Conservation (phyloP, 2,797 vertebrate genomes). For the Gymnopithys bicolor region DNA sequence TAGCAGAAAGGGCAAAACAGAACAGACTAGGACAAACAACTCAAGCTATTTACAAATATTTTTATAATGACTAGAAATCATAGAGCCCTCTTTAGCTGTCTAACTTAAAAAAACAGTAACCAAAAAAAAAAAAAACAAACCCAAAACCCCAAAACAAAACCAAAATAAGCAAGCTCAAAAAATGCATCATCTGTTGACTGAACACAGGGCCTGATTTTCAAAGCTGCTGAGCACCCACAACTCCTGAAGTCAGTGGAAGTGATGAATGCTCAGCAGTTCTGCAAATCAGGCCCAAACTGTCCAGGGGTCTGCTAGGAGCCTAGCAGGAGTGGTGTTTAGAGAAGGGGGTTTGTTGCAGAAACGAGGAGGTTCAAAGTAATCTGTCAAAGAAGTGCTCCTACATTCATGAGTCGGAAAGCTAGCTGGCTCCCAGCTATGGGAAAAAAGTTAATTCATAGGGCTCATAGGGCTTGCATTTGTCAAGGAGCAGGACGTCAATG, state of each 20-base stretch:
- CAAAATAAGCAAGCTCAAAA: not conserved
- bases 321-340: not conserved
- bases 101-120: conserved; percentile 21
- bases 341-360: not conserved
- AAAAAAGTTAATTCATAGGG: conserved; percentile 82
- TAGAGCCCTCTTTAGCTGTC: conserved; percentile 42
- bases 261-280: not conserved
- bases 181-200: conserved; percentile 7
- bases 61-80: conserved; percentile 47
- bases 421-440: conserved; percentile 61
- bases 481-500: conserved; percentile 83
- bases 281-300: conserved; percentile 19
- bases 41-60: conserved; percentile 57
- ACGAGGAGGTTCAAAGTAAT: conserved; percentile 6
- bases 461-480: conserved; percentile 79
- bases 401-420: conserved; percentile 31
- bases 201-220: conserved; percentile 20
- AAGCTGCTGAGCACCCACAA: conserved; percentile 36
- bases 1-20: not conserved
- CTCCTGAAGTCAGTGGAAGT: conserved; percentile 23
- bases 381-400: conserved; percentile 19
- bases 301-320: not conserved
- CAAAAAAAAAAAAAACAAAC: not conserved
- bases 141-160: not conserved
- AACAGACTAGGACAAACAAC: conserved; percentile 20